Evolutionary conservation across 2,797 vertebrate genomes (phyloP), one percentile per base, ranked within the genome.

Genomic region (Alexandromys oeconomus): DNA sequence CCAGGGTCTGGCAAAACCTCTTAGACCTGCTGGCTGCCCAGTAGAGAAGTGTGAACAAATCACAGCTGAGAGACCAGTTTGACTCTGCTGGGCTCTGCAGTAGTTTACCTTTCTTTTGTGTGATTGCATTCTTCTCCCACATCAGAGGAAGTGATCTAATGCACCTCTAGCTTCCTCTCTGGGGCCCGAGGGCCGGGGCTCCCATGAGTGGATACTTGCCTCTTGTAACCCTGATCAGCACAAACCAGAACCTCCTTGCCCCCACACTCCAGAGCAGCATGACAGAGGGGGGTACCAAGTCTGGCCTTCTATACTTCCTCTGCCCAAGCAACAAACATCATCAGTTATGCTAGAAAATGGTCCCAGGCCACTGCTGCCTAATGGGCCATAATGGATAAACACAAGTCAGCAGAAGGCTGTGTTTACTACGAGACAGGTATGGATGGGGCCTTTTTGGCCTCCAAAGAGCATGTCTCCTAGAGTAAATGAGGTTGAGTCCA

Each of bases 271-370:
- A 21, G 1, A 67, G 69, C 46, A 19, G 82, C 46, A 59, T 40
- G 37, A 74, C 10, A 3, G 46, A 87, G 61, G 51, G n/a, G 48
- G 46, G 34, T 0, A 25, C 40, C 40, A 19, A 85, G 71, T 63
- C 1, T 0, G 79, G 61, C 76, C 73, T 91, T 54, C 76, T 29
- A 91, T 23, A 51, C 11, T 46, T 67, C 59, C 87, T 74, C 48
- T 65, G 48, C 65, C 13, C 6, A 90, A 48, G 57, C 63, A 84
- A 91, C 97, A 89, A 79, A 91, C 46, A 79, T 11, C 95, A 92
- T 95, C 74, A 46, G 71, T 92, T 74, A 93, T 0, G 0, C 31
- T 21, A 48, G 81, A 91, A 93, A 92, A 90, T 17, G 29, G 51
- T 86, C 57, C 77, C 77, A 40, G 67, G 92, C 81, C 48, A 89